Percentiles rank a stretch among this genome's conserved stretches.
Evolutionary conservation across 2,113 vertebrate genomes (phyloP).

Genomic region (Crotalus viridis): DNA sequence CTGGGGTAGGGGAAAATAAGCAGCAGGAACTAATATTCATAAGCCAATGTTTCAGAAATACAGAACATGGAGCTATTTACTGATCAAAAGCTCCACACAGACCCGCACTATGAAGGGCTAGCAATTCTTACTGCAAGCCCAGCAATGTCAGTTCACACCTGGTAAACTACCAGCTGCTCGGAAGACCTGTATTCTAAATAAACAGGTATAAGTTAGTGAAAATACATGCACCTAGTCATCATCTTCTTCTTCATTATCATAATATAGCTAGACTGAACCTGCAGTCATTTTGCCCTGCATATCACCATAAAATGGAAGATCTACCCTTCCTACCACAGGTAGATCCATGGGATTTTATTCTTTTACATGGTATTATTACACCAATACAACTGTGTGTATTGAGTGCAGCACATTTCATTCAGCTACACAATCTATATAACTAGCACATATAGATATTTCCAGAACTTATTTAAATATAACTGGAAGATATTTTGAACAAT

Average conservation of each 20-base stretch:
- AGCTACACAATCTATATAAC: conserved; percentile 74
- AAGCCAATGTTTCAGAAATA: conserved; percentile 82
- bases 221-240: conserved; percentile 71
- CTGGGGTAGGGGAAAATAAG: conserved; percentile 87
- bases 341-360: conserved; percentile 71
- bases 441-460: conserved; percentile 72
- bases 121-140: conserved; percentile 70
- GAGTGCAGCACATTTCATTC: conserved; percentile 74
- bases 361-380: conserved; percentile 65
- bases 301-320: conserved; percentile 72
- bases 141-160: conserved; percentile 74
- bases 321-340: conserved; percentile 71
- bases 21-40: conserved; percentile 87
- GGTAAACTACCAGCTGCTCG: conserved; percentile 78
- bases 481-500: conserved; percentile 72
- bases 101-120: conserved; percentile 76
- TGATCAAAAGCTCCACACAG: conserved; percentile 72
- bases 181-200: conserved; percentile 85
- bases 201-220: conserved; percentile 79
- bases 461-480: conserved; percentile 62
- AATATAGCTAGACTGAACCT: conserved; percentile 83
- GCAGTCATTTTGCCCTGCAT: conserved; percentile 83
- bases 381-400: conserved; percentile 70
- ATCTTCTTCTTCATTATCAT: conserved; percentile 4
- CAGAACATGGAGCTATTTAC: conserved; percentile 75